Conservation (phyloP, 1,140 invertebrate species). For the Zaprionus taronus region DNA sequence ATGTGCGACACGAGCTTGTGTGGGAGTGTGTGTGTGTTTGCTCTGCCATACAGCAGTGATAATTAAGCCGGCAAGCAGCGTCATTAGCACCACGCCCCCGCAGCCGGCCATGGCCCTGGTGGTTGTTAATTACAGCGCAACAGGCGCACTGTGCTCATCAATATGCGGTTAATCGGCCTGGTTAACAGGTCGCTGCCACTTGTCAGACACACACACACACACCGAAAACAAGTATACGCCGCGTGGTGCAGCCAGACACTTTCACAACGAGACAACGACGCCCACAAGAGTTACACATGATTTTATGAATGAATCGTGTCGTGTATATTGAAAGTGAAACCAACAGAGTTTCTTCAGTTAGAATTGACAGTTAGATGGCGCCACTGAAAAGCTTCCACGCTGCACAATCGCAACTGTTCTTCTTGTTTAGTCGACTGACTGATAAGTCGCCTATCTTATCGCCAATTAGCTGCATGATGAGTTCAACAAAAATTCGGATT, state of each 20-base stretch:
- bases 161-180: constrained; percentile 60
- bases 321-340: constrained; percentile 51
- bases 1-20: constrained; percentile 13
- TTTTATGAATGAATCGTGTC: constrained; percentile 60
- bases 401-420: constrained; percentile 19
- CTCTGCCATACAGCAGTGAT: constrained; percentile 31
- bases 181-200: constrained; percentile 28
- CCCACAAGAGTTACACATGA: constrained; percentile 41
- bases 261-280: constrained; percentile 58
- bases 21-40: constrained; percentile 27
- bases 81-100: constrained; percentile 40
- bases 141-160: constrained; percentile 56
- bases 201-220: neutral
- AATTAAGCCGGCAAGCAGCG: constrained; percentile 67
- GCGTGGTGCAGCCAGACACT: constrained; percentile 51
- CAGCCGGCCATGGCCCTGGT: constrained; percentile 48
- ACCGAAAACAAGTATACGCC: constrained; percentile 55
- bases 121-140: constrained; percentile 65
- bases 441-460: constrained; percentile 75
- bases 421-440: constrained; percentile 14
- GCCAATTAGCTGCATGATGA: constrained; percentile 66
- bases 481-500: constrained; percentile 35
- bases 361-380: constrained; percentile 52
- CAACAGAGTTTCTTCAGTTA: neutral
- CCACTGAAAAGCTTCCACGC: constrained; percentile 27